These are phyloP conservation scores for Sminthurinus aureus DNA, from an alignment of 2,888 invertebrate genomes.

Conservation along the genomic window DNA sequence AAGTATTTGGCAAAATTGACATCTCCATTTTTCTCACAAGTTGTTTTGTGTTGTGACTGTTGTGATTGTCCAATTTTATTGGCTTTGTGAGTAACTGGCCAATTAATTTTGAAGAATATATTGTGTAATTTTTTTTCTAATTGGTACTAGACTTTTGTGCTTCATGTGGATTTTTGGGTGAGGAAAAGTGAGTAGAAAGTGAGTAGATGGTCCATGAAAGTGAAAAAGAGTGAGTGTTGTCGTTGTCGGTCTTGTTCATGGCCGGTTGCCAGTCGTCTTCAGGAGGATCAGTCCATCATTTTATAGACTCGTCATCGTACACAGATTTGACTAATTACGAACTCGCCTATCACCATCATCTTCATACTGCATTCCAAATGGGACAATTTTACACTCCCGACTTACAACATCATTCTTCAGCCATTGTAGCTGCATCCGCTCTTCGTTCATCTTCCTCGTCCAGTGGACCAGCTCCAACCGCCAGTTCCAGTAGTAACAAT, in stretches of 20 bases:
- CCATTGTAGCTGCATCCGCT: conserved; percentile 51
- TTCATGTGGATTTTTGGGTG: not conserved
- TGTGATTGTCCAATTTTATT: not conserved
- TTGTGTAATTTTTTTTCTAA: no score
- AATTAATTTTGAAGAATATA: no score
- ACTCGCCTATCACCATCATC: conserved; percentile 50
- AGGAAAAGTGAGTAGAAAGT: not conserved
- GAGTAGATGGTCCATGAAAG: not conserved
- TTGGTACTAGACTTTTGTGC: not conserved
- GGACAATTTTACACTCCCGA: conserved; percentile 56
- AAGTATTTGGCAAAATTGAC: no score
- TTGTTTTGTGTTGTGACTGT: not conserved
- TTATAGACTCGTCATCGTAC: conserved; percentile 26
- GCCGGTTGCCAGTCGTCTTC: conserved; percentile 29
- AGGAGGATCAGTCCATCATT: conserved; percentile 11
- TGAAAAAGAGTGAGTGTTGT: not conserved
- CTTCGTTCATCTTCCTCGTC: conserved; percentile 46
- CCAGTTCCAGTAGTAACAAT: not conserved
- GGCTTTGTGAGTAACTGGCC: no score
- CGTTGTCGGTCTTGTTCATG: conserved; percentile 20
- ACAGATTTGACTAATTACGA: conserved; percentile 47
- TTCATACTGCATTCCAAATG: conserved; percentile 55
- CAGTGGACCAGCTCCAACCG: conserved; percentile 30
- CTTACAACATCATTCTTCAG: conserved; percentile 45
- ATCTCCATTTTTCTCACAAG: no score